Base-by-base conservation (phyloP, 2,888 invertebrate genomes). In the Heteromyza rotundicornis region DNA sequence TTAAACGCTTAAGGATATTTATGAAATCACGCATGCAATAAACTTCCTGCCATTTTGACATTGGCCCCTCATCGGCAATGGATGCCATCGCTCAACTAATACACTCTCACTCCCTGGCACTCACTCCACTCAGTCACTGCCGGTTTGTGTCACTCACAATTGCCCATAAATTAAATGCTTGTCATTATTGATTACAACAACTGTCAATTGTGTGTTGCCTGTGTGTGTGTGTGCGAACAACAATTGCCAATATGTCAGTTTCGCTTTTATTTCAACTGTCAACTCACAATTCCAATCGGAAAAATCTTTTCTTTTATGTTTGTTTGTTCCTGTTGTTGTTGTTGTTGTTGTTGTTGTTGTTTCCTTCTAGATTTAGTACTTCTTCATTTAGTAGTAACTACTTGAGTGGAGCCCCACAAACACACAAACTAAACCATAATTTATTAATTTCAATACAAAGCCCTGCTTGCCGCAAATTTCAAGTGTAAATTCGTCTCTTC, bases 121-220 rank as follows among this genome's bases (percentile, higher is more conserved):
- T n/a, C n/a, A n/a, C n/a, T n/a, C n/a, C n/a, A n/a, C n/a, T n/a
- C n/a, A 27, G 27, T 27, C 27, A 17, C 3, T 5, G 19, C 35
- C 35, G 5, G n/a, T 24, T 17, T 14, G 14, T 23, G 55, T 20
- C 57, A 51, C 17, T 36, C 36, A 50, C 19, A 50, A 64, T 60
- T 68, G 61, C 57, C 63, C 64, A 71, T 71, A 71, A 72, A 72
- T 72, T 71, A 71, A 70, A 70, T 64, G 70, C 62, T 67, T 71
- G 72, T 72, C 72, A 70, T 65, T 70, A 69, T 68, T 72, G 70
- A 72, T 72, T 72, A 72, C 72, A 68, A 63, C 67, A 69, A 67
- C 69, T 72, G 71, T 67, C 68, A 70, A 66, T 68, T 61, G 50
- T 64, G 67, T 64, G 63, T 63, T 65, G 63, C 63, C 64, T 64